Evolutionary conservation across 2,113 vertebrate genomes (phyloP), one percentile per base, ranked within the genome.

Genomic region (Sminthopsis crassicaudata): DNA sequence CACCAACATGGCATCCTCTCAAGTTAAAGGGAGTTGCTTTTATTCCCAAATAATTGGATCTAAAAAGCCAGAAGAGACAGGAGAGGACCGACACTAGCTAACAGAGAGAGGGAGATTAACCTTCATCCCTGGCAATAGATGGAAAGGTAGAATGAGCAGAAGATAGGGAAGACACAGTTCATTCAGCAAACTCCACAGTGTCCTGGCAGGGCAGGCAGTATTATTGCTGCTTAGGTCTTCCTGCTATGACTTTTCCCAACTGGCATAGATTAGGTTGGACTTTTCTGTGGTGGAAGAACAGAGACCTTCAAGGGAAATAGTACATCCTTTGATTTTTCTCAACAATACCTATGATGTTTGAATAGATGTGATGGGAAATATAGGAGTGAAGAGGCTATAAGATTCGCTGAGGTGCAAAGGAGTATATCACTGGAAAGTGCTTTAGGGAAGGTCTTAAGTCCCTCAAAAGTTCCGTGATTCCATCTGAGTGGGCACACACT

Each of bases 211-310:
- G 14, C 36, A 76, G 36, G 14, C 16, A 76, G 16, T 19, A n/a
- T 76, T 22, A n/a, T n/a, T 76, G 36, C 27, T 51, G 90, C 92
- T 30, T 94, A 94, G 91, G 94, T 46, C 94, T 96, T 92, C 84
- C 91, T 96, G 95, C 24, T 95, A 90, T 95, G 91, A 89, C 92
- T 95, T 24, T 97, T 67, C 48, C 94, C 95, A 91, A 89, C 94
- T 97, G 97, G 92, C 90, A 95, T 95, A 94, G 24, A 53, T 91
- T 94, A 94, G 60, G 76, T 92, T 91, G 97, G 92, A 46, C 5
- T 51, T 46, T 91, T 96, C 96, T 93, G 91, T 95, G 95, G 42
- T 2, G 46, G 92, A 95, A 95, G 46, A 90, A 9, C 6, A 30
- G 89, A 90, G 95, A 93, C 94, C 46, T 0, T 48, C 46, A 96